Evolutionary conservation across 35 echinoderm and acorn worm genomes (phyloP).

Genomic region (Hemicentrotus pulcherrimus): DNA sequence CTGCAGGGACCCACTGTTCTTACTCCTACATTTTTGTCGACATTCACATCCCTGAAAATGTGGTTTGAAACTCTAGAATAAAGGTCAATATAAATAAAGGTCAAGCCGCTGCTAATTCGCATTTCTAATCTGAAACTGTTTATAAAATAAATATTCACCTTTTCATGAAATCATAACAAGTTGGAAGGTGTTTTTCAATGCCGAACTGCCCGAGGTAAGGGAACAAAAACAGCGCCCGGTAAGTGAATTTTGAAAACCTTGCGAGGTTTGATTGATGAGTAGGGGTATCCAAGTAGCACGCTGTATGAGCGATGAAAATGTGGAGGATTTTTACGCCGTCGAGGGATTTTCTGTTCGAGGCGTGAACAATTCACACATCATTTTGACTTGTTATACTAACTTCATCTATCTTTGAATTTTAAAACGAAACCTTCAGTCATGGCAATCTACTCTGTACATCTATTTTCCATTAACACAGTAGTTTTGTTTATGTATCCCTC

Average conservation of each 20-base stretch:
- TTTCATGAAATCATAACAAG: conserved; percentile 47
- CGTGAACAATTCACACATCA: background rate
- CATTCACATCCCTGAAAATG: conserved; percentile 34
- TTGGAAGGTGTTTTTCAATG: conserved; percentile 1
- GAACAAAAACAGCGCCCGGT: conserved; percentile 10
- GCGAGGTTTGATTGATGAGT: conserved; percentile 19
- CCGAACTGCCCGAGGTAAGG: background rate
- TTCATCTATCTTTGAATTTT: background rate
- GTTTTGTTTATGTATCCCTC: no score
- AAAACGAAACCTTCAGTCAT: background rate
- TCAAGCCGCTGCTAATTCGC: conserved; percentile 35
- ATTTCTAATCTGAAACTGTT: conserved; percentile 55
- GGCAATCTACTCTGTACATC: background rate
- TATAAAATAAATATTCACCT: conserved; percentile 52
- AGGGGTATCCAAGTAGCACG: background rate
- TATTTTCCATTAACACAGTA: background rate
- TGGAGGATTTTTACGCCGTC: background rate
- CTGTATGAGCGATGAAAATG: background rate
- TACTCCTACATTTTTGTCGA: background rate
- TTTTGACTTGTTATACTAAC: background rate
- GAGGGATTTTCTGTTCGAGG: background rate
- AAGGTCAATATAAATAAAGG: conserved; percentile 52
- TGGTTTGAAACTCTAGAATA: conserved; percentile 52
- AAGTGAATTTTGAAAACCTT: conserved; percentile 41
- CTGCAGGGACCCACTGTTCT: background rate